These are phyloP conservation scores for Thymelicus lineola DNA, from an alignment of 2,888 invertebrate species.

Conservation along the genomic window DNA sequence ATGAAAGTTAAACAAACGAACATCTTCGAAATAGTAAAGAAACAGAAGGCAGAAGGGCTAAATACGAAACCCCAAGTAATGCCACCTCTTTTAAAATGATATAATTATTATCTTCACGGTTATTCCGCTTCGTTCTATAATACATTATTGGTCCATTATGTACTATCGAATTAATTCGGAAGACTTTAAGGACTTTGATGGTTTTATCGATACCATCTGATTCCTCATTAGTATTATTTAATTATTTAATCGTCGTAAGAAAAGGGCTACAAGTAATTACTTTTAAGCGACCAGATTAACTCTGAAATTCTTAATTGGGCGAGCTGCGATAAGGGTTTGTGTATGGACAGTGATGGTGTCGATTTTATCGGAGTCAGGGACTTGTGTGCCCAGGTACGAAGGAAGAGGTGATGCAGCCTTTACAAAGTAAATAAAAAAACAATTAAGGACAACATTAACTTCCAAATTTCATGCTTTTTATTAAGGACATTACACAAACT, in stretches of 20 bases:
- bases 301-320: constrained; percentile 41
- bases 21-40: too few species aligned
- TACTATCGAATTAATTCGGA: constrained; percentile 1
- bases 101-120: not conserved
- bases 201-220: constrained; percentile 18
- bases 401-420: not conserved
- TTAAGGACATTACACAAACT: too few species aligned
- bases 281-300: constrained; percentile 39
- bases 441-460: not conserved
- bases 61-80: too few species aligned
- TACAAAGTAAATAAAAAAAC: not conserved
- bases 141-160: not conserved
- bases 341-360: constrained; percentile 33
- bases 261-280: constrained; percentile 39
- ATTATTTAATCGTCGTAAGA: constrained; percentile 32
- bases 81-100: too few species aligned
- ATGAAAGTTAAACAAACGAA: too few species aligned
- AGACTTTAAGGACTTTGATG: constrained; percentile 4
- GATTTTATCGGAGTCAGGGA: constrained; percentile 26
- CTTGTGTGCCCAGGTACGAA: not conserved
- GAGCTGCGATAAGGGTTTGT: constrained; percentile 37
- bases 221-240: constrained; percentile 40
- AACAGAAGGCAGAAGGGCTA: too few species aligned
- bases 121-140: not conserved
- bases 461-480: not conserved